Evolutionary conservation across 37 sponge, comb jelly and placozoan genomes (phyloP), one percentile per base, ranked within the genome.

Genomic region (Diacarnus erythraeanus): DNA sequence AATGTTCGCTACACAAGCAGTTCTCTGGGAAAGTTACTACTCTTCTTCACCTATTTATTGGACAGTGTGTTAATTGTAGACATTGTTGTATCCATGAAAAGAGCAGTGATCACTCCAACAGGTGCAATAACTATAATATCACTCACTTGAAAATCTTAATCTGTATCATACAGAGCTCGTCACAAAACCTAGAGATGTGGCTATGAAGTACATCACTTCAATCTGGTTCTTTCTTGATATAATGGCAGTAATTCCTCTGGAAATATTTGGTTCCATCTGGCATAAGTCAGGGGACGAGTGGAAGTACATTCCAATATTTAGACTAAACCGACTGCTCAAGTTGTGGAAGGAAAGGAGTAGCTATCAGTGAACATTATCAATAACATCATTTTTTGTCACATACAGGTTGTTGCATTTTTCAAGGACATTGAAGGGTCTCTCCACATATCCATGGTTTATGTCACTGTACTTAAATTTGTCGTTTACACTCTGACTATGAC

Each of bases 311-410:
- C 72, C 83, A 27, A 34, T 88, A 0, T 47, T 88, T 3, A 81
- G 79, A 74, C 40, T 88, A 36, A 92, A 92, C 89, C 69, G 93
- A 42, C 51, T 92, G 12, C n/a, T 88, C 35, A 92, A 92, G 59
- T 56, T 84, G 47, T 80, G 88, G 85, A 92, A 88, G 83, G 88
- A 87, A 59, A 23, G 58, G 1, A n/a, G 43, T 35, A 36, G 18
- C 2, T 4, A 20, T 20, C 17, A 30, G 8, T 31, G 9, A 12
- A 56, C 25, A 51, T 17, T 2, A 23, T 4, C 72, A 29, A 22
- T 8, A 39, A 35, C 37, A 37, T 57, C 25, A 66, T 1, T 44
- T 25, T 44, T 79, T 8, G 20, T 79, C 23, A 47, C 43, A n/a
- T n/a, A n/a, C 68, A 90, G 91, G 77, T 92, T 3, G 56, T 86